These are phyloP conservation scores for Buceros bicornis DNA, from an alignment of 2,797 vertebrate species.

Conservation along the genomic window DNA sequence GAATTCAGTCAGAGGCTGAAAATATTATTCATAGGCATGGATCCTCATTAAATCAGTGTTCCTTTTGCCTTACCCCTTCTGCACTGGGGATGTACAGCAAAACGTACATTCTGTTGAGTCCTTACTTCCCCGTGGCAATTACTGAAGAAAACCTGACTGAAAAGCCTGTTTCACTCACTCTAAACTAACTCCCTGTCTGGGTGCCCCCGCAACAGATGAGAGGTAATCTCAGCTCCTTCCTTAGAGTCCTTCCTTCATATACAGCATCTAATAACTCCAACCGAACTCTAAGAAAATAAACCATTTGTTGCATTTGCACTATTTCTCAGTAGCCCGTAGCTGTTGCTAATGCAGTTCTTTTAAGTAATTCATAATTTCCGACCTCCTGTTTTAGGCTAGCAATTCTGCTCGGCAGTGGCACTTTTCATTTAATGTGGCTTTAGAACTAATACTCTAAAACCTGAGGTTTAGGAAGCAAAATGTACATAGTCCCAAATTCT, in stretches of 20 bases:
- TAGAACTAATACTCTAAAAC: background rate
- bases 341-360: background rate
- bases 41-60: background rate
- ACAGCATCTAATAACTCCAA: background rate
- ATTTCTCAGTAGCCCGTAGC: background rate
- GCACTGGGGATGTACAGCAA: background rate
- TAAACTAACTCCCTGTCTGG: background rate
- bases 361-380: background rate
- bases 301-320: background rate
- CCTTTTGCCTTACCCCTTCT: background rate
- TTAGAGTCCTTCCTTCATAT: background rate
- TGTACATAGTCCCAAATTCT: accelerated
- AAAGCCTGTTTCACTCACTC: background rate
- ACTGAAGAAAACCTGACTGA: background rate
- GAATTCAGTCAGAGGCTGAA: slow-evolving; percentile 15
- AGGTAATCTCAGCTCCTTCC: background rate
- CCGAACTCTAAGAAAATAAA: background rate
- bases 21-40: slow-evolving; percentile 35
- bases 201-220: background rate
- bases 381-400: background rate
- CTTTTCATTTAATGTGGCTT: background rate
- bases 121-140: background rate
- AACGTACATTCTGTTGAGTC: background rate
- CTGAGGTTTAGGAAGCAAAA: background rate
- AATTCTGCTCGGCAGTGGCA: background rate